Percentiles rank a stretch among this genome's conserved stretches.
These are phyloP conservation scores for Pelvicachromis taeniatus DNA, from an alignment of 2,113 vertebrate genomes.

Conservation along the genomic window DNA sequence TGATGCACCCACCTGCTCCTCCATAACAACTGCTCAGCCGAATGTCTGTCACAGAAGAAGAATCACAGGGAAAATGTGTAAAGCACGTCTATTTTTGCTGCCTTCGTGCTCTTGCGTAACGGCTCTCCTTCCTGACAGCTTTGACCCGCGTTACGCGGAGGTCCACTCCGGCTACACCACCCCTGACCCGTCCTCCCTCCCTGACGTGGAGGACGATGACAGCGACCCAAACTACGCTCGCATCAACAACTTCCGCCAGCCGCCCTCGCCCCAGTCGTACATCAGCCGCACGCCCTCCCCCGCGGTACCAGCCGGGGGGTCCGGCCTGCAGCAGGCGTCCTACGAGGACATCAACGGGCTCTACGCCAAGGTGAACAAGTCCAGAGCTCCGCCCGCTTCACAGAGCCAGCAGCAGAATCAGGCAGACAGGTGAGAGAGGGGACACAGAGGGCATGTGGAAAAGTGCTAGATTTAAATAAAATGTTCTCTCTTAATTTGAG, in stretches of 20 bases:
- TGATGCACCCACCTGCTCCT: not conserved
- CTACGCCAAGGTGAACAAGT: slow-evolving; percentile 93
- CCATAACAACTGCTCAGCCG: not conserved
- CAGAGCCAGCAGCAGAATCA: slow-evolving; percentile 11
- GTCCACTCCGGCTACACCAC: slow-evolving; percentile 65
- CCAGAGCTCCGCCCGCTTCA: slow-evolving; percentile 64
- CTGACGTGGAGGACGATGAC: slow-evolving; percentile 86
- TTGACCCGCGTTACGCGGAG: slow-evolving; percentile 77
- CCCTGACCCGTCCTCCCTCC: slow-evolving; percentile 54
- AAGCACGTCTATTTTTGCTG: not conserved
- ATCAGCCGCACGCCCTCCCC: slow-evolving; percentile 67
- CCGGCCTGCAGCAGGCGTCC: slow-evolving; percentile 53
- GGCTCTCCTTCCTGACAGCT: slow-evolving; percentile 53
- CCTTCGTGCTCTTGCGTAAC: not conserved
- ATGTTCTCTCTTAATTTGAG: not conserved
- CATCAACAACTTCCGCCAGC: slow-evolving; percentile 84
- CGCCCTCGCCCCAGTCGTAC: slow-evolving; percentile 64
- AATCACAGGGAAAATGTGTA: not conserved
- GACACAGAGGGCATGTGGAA: not conserved
- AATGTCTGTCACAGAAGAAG: not conserved
- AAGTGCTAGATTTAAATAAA: not conserved
- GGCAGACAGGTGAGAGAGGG: slow-evolving; percentile 77
- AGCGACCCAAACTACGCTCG: slow-evolving; percentile 90
- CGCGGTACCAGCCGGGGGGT: not conserved
- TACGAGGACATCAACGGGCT: slow-evolving; percentile 85